Evolutionary conservation across 2,797 vertebrate species (phyloP).

Genomic region (Acestrorhynchus altus): DNA sequence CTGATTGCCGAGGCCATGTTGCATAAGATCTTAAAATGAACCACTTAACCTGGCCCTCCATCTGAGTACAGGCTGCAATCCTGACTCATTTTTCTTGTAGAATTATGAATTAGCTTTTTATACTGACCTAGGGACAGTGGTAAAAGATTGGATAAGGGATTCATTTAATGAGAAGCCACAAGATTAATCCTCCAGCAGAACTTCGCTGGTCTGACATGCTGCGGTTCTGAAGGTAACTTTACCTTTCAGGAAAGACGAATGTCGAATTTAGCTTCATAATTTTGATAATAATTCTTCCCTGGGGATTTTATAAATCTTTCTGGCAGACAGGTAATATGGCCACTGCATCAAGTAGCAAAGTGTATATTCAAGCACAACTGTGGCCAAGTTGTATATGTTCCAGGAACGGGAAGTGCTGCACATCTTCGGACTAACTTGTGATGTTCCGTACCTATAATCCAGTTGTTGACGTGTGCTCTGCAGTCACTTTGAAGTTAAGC

Average conservation of each 20-base stretch:
- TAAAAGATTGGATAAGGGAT: slow-evolving; percentile 66
- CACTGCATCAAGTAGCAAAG: slow-evolving; percentile 57
- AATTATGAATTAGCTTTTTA: slow-evolving; percentile 61
- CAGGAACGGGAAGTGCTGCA: slow-evolving; percentile 57
- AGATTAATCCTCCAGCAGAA: slow-evolving; percentile 70
- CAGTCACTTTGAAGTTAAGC: slow-evolving; percentile 75
- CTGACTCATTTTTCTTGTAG: slow-evolving; percentile 56
- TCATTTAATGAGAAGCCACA: slow-evolving; percentile 67
- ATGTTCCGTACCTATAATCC: slow-evolving; percentile 70
- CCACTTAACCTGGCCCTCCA: slow-evolving; percentile 18
- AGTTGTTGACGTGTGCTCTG: slow-evolving; percentile 72
- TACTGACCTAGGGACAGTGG: slow-evolving; percentile 61
- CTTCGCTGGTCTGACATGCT: slow-evolving; percentile 59
- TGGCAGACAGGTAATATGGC: slow-evolving; percentile 63
- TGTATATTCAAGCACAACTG: slow-evolving; percentile 60
- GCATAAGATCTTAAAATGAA: neutral
- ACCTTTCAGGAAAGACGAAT: slow-evolving; percentile 75
- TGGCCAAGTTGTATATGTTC: slow-evolving; percentile 49
- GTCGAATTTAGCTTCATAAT: slow-evolving; percentile 67
- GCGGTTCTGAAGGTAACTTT: slow-evolving; percentile 73
- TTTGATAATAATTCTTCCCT: slow-evolving; percentile 68
- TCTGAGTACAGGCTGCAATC: slow-evolving; percentile 43
- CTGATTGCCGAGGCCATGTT: neutral
- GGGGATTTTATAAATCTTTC: slow-evolving; percentile 69
- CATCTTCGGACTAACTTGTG: slow-evolving; percentile 62